Conservation (phyloP, 2,113 vertebrate species). For the Ginglymostoma cirratum region DNA sequence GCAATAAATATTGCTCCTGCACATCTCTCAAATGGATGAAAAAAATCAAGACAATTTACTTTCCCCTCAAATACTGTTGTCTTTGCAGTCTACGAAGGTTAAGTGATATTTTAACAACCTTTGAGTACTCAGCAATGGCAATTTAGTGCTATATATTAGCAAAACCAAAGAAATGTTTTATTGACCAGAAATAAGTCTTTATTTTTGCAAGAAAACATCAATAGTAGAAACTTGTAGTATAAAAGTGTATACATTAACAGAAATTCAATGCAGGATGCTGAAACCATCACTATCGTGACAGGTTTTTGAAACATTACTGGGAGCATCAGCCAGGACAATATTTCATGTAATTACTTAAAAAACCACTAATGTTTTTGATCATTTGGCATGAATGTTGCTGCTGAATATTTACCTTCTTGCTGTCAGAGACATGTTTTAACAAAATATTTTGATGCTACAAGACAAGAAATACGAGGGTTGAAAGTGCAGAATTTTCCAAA, state of each 20-base stretch:
- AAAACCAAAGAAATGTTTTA: not conserved
- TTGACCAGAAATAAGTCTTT: not conserved
- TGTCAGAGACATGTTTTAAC: not conserved
- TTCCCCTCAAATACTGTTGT: not conserved
- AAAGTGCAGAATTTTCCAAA: not conserved
- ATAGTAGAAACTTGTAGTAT: not conserved
- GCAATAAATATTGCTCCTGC: not conserved
- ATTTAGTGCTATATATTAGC: not conserved
- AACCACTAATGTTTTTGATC: not conserved
- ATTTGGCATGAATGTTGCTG: not conserved
- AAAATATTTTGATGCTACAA: not conserved
- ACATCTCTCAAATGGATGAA: not conserved
- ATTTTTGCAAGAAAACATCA: not conserved
- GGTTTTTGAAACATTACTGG: not conserved
- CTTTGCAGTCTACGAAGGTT: not conserved
- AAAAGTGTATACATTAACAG: not conserved
- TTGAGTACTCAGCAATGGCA: no score
- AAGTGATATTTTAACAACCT: not conserved
- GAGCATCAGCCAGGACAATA: not conserved
- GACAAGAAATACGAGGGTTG: not conserved
- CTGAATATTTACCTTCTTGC: not conserved
- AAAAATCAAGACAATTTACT: not conserved
- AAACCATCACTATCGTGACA: not conserved
- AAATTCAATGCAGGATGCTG: not conserved
- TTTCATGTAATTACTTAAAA: not conserved